Evolutionary conservation across 2,113 vertebrate species (phyloP).

Genomic region (Syngnathus floridae): DNA sequence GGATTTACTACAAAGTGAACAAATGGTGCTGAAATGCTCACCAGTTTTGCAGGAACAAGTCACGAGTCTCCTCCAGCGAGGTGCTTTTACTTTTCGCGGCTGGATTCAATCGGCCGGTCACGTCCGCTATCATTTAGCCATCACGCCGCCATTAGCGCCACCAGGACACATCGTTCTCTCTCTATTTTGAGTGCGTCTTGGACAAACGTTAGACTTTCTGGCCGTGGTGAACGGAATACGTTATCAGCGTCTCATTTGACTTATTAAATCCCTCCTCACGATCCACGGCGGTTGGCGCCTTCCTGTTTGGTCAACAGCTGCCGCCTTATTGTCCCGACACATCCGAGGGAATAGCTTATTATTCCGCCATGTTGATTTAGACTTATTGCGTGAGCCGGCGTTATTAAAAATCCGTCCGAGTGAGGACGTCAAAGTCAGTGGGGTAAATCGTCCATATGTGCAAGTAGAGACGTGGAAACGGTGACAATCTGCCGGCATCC

Average conservation of each 20-base stretch:
- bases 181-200: neutral
- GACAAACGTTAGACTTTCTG: neutral
- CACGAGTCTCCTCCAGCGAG: neutral
- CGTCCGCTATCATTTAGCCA: conserved; percentile 45
- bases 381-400: conserved; percentile 49
- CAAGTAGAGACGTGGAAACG: neutral
- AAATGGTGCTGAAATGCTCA: neutral
- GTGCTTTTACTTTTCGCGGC: neutral
- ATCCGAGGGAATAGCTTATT: conserved; percentile 62
- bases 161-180: conserved; percentile 37
- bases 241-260: conserved; percentile 1
- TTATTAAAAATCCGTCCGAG: conserved; percentile 45
- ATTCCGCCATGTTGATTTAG: conserved; percentile 56
- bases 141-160: conserved; percentile 39
- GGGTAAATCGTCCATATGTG: neutral
- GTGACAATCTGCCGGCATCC: neutral
- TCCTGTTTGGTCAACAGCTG: conserved; percentile 57
- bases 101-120: conserved; percentile 41
- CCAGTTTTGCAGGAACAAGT: neutral
- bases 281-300: conserved; percentile 9
- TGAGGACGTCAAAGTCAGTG: conserved; percentile 5
- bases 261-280: neutral
- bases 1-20: neutral
- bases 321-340: conserved; percentile 62
- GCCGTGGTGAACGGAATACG: conserved; percentile 2